Base-by-base conservation (phyloP, 2,797 vertebrate genomes). In the Melanogrammus aeglefinus region DNA sequence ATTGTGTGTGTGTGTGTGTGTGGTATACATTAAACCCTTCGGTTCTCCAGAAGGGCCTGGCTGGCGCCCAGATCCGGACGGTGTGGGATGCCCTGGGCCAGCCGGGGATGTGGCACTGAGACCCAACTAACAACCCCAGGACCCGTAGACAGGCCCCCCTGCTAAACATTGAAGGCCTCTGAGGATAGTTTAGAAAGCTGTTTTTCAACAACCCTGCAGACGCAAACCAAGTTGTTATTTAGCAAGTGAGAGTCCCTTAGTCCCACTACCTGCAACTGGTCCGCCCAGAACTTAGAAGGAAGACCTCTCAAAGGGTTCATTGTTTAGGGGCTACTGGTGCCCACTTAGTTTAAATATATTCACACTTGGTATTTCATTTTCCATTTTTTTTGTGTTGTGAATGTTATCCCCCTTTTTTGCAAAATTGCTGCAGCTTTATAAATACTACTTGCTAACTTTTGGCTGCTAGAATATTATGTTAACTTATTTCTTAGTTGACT, bases 1-100 rank as follows among this genome's bases (percentile, higher is more conserved):
- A 33, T 33, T 33, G 31, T 33, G 75, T 63, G 78, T 84, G 73
- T 79, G 75, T 81, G 78, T 24, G 39, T 39, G 41, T 51, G 74
- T 35, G 31, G 41, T 31, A 18, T 18, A 18, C 47, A 4, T 18
- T 16, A 51, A 4, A 51, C 47, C 14, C 14, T 18, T 51, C 47
- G 14, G 47, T 51, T 16, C 14, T 18, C 13, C 14, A 12, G 41
- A 51, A 4, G 47, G 36, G 36, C 21, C 47, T 51, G 14, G 14
- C 47, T 51, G 47, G 18, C 13, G 47, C 47, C 47, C 47, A 51
- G 47, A 51, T 16, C 14, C 18, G 47, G 66, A 27, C 5, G 27
- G 66, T 69, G 66, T 69, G 29, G 27, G 39, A 51, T 51, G 18
- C 41, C 10, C 10, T 10, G 41, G 41, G 41, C 16, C 41, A 2